These are phyloP conservation scores for Metaphire vulgaris DNA, from an alignment of 1,140 invertebrate genomes.

Conservation along the genomic window DNA sequence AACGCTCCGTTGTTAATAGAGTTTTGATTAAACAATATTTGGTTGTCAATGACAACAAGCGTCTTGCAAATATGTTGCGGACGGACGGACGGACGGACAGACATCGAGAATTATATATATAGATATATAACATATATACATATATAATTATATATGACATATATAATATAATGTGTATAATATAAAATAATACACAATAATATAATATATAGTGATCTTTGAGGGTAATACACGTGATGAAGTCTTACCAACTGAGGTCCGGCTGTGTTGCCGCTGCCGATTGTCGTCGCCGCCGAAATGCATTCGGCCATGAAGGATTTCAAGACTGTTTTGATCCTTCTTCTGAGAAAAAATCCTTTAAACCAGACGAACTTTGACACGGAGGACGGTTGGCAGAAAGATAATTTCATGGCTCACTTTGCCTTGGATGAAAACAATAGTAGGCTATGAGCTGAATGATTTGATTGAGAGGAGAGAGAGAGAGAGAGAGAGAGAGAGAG, in stretches of 20 bases:
- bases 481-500: too few species aligned
- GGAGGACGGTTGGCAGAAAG: background rate
- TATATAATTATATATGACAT: background rate
- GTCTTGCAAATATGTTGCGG: too few species aligned
- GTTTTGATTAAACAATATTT: too few species aligned
- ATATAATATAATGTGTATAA: background rate
- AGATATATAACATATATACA: too few species aligned
- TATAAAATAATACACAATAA: background rate
- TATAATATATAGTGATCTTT: background rate
- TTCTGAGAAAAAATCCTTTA: background rate
- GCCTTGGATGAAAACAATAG: too few species aligned
- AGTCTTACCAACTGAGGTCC: background rate
- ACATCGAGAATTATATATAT: too few species aligned
- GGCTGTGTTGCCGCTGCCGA: background rate
- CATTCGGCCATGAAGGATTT: background rate
- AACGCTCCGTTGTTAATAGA: too few species aligned
- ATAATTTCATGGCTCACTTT: background rate
- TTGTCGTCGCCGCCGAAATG: background rate
- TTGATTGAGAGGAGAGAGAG: too few species aligned
- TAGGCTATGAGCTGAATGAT: too few species aligned
- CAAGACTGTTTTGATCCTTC: background rate
- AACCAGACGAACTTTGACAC: background rate
- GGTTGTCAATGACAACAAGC: too few species aligned
- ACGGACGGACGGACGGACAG: too few species aligned
- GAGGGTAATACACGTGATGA: too few species aligned